phyloP scores from a whole-genome alignment of 2,113 vertebrate genomes.

The Rhegmatorhina hoffmannsi region DNA sequence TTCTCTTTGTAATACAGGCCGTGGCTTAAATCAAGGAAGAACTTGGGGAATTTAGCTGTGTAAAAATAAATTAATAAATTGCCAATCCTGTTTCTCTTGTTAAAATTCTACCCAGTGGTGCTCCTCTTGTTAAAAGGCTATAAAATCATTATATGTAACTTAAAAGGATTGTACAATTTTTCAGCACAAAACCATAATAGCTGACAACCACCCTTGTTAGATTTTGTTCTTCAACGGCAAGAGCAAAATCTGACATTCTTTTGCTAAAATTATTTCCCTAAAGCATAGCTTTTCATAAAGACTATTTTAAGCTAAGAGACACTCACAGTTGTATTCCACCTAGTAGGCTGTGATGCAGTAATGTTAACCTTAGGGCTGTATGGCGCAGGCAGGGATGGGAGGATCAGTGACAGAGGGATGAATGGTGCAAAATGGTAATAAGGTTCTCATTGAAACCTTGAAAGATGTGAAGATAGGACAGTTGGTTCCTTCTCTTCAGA shows the following conservation, averaged over 20 bases:
- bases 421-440: accelerated
- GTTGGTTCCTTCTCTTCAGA: neutral
- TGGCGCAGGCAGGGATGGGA: neutral
- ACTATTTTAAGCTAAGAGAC: constrained; percentile 32
- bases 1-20: constrained; percentile 49
- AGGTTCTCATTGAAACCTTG: neutral
- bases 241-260: constrained; percentile 56
- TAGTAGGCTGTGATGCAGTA: neutral
- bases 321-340: neutral
- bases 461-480: neutral
- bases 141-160: constrained; percentile 65
- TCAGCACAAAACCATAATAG: constrained; percentile 34
- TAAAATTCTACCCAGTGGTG: constrained; percentile 52
- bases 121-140: constrained; percentile 62
- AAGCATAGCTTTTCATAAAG: constrained; percentile 45
- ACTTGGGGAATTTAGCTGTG: constrained; percentile 61
- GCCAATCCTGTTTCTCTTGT: constrained; percentile 22
- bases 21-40: constrained; percentile 61
- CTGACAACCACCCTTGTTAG: constrained; percentile 56
- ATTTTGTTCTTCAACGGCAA: neutral
- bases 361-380: neutral
- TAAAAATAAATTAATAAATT: constrained; percentile 60
- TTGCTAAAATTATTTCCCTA: constrained; percentile 25
- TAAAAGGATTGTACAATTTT: constrained; percentile 56
- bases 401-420: neutral